Evolutionary conservation across 2,888 invertebrate genomes (phyloP).

Genomic region (Apamea sordens): DNA sequence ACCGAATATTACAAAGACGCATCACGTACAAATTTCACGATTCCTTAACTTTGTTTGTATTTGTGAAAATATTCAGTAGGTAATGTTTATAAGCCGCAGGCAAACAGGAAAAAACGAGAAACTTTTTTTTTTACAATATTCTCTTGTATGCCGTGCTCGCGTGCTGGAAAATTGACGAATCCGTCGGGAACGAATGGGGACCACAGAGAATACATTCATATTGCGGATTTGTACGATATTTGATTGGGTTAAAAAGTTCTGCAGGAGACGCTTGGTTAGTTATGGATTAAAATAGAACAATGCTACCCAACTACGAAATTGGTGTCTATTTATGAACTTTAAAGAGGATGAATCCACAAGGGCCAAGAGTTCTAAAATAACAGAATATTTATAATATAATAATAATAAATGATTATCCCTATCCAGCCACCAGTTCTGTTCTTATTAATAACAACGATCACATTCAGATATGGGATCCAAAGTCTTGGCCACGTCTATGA

Average conservation of each 20-base stretch:
- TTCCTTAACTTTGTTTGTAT: slow-evolving; percentile 44
- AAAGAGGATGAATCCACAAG: neutral
- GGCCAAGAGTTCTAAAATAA: neutral
- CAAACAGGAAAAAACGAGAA: slow-evolving; percentile 49
- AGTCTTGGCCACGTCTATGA: neutral
- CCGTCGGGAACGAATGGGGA: slow-evolving; percentile 61
- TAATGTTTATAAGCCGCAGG: slow-evolving; percentile 36
- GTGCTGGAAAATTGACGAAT: slow-evolving; percentile 74
- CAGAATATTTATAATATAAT: neutral
- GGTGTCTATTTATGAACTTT: slow-evolving; percentile 2
- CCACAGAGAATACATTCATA: slow-evolving; percentile 62
- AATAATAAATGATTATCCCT: neutral
- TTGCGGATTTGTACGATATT: slow-evolving; percentile 56
- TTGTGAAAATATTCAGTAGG: slow-evolving; percentile 32
- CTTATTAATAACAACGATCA: neutral
- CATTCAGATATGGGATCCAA: neutral
- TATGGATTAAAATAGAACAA: slow-evolving; percentile 1
- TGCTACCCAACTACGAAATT: slow-evolving; percentile 1
- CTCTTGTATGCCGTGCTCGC: slow-evolving; percentile 64
- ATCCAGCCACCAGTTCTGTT: neutral
- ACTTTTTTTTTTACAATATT: slow-evolving; percentile 61
- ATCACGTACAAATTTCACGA: slow-evolving; percentile 29
- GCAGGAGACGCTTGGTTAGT: slow-evolving; percentile 30
- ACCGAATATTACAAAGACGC: slow-evolving; percentile 22
- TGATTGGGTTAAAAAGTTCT: slow-evolving; percentile 58